Evolutionary conservation across 37 sponge, comb jelly and placozoan genomes (phyloP), one percentile per base, ranked within the genome.

Genomic region (Cliona cf. orientalis): DNA sequence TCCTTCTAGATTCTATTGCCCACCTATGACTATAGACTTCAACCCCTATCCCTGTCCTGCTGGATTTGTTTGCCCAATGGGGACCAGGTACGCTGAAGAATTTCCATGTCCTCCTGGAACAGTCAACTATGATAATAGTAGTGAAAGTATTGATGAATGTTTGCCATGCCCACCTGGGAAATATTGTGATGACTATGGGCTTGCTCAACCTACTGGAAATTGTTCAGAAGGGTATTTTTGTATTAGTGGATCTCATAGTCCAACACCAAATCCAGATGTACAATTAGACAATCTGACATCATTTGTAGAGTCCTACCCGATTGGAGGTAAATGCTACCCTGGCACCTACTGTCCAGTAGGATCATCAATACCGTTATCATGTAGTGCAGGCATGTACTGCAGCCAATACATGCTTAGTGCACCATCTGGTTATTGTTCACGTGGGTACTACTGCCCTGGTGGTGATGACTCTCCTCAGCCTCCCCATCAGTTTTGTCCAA

Each of bases 321-420:
- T 22, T 61, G 63, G 63, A 25, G 63, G 63, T 25, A 21, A n/a
- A 12, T 61, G 63, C n/a, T 28, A 11, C 7, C 25, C 63, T 26
- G 63, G 63, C 22, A 26, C 28, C 26, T 61, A 61, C n/a, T 61
- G 63, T 61, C 63, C 63, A 61, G 6, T 26, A 25, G 63, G 63
- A 7, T 61, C 63, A 26, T 11, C 28, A 26, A 26, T 6, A 25
- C 63, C 22, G 23, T 26, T 61, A 26, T 5, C 17, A 61, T 61
- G 63, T 61, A 21, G 26, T n/a, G 26, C 5, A 22, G 63, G 63
- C 26, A 61, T n/a, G 63, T 61, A 61, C 63, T 26, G 26, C n/a
- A 28, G 5, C 7, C 5, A 19, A 14, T 49, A 9, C 9, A 14
- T 19, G 53, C 14, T 49, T 9, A 19, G 14, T 19, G 14, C 9